Conservation (phyloP, 2,888 invertebrate species). For the Calameuta pallipes region DNA sequence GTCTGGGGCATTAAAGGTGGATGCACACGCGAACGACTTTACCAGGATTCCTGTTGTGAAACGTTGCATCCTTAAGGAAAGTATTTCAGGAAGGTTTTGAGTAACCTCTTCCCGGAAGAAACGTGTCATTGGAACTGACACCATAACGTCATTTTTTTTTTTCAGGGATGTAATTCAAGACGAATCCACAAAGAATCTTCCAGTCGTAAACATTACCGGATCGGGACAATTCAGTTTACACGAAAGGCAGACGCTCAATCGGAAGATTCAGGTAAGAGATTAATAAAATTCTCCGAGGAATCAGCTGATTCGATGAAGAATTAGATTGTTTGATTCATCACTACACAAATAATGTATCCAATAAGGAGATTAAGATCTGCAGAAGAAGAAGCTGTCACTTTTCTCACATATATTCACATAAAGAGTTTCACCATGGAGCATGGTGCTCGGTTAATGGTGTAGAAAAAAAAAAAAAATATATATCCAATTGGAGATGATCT, state of each 20-base stretch:
- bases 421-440: background rate
- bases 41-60: background rate
- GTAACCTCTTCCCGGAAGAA: background rate
- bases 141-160: background rate
- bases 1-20: background rate
- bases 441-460: background rate
- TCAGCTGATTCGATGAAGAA: background rate
- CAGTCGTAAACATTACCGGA: background rate
- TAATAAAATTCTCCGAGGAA: background rate
- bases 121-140: background rate
- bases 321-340: background rate
- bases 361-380: background rate
- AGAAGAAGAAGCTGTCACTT: slow-evolving; percentile 1
- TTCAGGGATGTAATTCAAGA: background rate
- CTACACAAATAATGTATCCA: background rate
- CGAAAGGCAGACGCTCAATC: background rate
- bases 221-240: background rate
- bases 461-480: background rate
- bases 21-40: background rate
- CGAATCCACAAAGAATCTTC: background rate
- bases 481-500: slow-evolving; percentile 32
- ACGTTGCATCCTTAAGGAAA: background rate
- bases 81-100: background rate
- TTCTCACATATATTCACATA: background rate
- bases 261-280: background rate